Base-by-base conservation (phyloP, 2,888 invertebrate genomes). In the Leuctra nigra region DNA sequence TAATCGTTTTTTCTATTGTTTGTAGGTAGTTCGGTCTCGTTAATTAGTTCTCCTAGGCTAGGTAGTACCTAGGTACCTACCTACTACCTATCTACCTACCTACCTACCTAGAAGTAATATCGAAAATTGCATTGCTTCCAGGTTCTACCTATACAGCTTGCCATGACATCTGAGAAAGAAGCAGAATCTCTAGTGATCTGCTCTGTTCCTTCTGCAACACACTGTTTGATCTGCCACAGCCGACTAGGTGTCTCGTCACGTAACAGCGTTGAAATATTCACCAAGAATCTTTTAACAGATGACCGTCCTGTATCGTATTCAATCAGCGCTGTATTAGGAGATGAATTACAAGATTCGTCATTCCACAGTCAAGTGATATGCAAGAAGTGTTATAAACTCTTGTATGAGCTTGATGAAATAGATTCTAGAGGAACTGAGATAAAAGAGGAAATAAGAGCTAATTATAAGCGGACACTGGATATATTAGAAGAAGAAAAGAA, bases 341-440 rank as follows among this genome's bases (percentile, higher is more conserved):
- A 68, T 55, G 72, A 76, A 1, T 64, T 86, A 1, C 71, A 69
- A 6, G 75, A 79, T 62, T 74, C 77, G 1, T 70, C 68, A 36
- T 75, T 75, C 1, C 81, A 82, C 54, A 67, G 67, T 57, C 63
- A 64, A 48, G 65, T 68, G 16, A 67, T 87, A 2, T 88, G 87
- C 68, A 82, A 80, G 66, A 84, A 83, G 64, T 88, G 87, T 67
- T 79, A 75, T 62, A 80, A 80, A 66, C 66, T 77, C 6, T 76
- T 83, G 50, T 72, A 77, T 18, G 84, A 86, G 70, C 71, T 73
- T 57, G 69, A 68, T 58, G 68, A 68, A 57, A 61, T 67, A 41
- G 67, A 68, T 57, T 64, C 64, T 64, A 64, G 77, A 68, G 55
- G 79, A 57, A 66, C 68, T 4, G 75, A 78, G 64, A 70, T 81